Evolutionary conservation across 2,888 invertebrate genomes (phyloP).

Genomic region (Trichopoda pennipes): DNA sequence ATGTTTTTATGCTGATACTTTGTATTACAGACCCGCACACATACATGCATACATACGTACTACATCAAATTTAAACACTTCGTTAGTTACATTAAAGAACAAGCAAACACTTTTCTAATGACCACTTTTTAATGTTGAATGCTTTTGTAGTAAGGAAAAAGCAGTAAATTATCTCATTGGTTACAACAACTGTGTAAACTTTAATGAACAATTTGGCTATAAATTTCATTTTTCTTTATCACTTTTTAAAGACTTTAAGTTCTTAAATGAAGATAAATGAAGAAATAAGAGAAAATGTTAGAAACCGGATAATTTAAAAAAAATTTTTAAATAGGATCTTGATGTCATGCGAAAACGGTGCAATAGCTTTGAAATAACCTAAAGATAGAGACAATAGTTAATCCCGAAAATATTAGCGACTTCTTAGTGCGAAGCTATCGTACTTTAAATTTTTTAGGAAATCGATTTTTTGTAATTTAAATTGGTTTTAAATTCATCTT

Average conservation of each 20-base stretch:
- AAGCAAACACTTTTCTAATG: constrained; percentile 50
- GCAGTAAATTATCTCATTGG: constrained; percentile 12
- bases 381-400: no score
- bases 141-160: constrained; percentile 4
- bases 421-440: no score
- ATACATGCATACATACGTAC: not conserved
- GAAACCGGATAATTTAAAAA: no score
- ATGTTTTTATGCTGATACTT: not conserved
- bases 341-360: no score
- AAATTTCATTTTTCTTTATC: constrained; percentile 33
- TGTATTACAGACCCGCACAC: not conserved
- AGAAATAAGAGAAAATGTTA: not conserved
- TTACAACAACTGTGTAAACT: not conserved
- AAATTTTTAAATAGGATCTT: no score
- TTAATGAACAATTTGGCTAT: constrained; percentile 29
- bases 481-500: no score
- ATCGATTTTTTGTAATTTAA: no score
- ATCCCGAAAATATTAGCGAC: no score
- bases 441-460: no score
- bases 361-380: no score
- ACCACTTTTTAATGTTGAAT: constrained; percentile 40
- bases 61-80: constrained; percentile 51
- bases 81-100: constrained; percentile 47
- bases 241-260: constrained; percentile 14
- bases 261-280: not conserved